phyloP scores from a whole-genome alignment of 2,888 invertebrate genomes.

The Silvanus unidentatus region DNA sequence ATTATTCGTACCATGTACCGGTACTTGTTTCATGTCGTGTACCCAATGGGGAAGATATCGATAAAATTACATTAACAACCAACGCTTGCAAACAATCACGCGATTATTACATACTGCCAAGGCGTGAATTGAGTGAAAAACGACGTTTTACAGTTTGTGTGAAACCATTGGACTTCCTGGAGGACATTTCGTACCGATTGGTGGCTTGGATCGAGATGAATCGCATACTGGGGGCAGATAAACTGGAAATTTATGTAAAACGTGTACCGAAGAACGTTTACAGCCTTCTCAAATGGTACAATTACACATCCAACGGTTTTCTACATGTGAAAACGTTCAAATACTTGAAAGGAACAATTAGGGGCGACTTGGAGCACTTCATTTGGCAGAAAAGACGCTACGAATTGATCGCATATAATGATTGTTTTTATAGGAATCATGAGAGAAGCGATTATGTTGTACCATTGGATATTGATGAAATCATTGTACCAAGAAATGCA shows the following conservation, averaged over 20 bases:
- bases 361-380: slow-evolving; percentile 2
- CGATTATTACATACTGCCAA: slow-evolving; percentile 1
- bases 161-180: slow-evolving; percentile 62
- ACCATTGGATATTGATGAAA: slow-evolving; percentile 69
- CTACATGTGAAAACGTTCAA: not conserved
- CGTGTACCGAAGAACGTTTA: slow-evolving; percentile 46
- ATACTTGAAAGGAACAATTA: not conserved
- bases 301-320: not conserved
- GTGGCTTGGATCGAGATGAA: slow-evolving; percentile 69
- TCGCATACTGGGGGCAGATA: slow-evolving; percentile 60
- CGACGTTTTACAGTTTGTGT: slow-evolving; percentile 58
- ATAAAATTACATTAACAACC: slow-evolving; percentile 48
- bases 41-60: too few relatives aligned
- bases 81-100: not conserved
- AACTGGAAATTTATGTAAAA: slow-evolving; percentile 62
- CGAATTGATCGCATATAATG: slow-evolving; percentile 71
- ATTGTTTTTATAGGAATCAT: slow-evolving; percentile 69
- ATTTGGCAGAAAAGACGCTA: slow-evolving; percentile 65
- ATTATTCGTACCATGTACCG: slow-evolving; percentile 56
- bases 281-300: slow-evolving; percentile 43
- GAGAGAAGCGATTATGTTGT: slow-evolving; percentile 58
- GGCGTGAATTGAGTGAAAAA: too few relatives aligned
- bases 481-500: slow-evolving; percentile 60
- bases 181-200: slow-evolving; percentile 56
- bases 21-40: slow-evolving; percentile 37